Base-by-base conservation (phyloP, 2,888 invertebrate genomes). In the Trichacis sp. region DNA sequence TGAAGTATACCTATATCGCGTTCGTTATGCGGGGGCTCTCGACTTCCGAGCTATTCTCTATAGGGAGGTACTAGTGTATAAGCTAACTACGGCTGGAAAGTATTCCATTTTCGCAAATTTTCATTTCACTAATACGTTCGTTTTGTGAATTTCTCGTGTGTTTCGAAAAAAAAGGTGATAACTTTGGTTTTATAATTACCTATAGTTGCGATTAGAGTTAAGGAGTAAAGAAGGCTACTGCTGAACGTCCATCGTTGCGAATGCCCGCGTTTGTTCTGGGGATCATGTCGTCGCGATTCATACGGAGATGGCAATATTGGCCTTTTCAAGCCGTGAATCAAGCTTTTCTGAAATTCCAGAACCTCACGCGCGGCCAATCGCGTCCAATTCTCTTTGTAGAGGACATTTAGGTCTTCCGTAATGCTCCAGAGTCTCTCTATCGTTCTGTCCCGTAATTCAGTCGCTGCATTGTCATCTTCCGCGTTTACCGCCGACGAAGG, bases 151-250 rank as follows among this genome's bases (percentile, higher is more conserved):
- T n/a, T n/a, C n/a, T n/a, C n/a, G n/a, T n/a, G n/a, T n/a, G n/a
- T n/a, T n/a, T n/a, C n/a, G n/a, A n/a, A n/a, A n/a, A n/a, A n/a
- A n/a, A n/a, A n/a, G n/a, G n/a, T n/a, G n/a, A n/a, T n/a, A n/a
- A 17, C 47, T 38, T 17, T 36, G 15, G 19, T 47, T 30, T n/a
- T 2, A 42, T 59, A 86, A 92, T 91, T 85, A 96, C 96, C 96
- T 75, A 96, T 96, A 36, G 96, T 97, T 6, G 96, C 96, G 80
- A 97, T 96, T 71, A 97, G 90, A 14, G 97, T 96, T 73, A 97
- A 88, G 19, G 96, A 96, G 84, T 97, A 97, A 49, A 97, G 88
- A 81, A 97, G 94, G 73, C 96, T 95, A 71, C 94, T 93, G 69
- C 95, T 93, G 84, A 96, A 95, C 46, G 94, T 94, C 96, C 96